Percentiles rank a stretch among this genome's conserved stretches.
phyloP scores from a whole-genome alignment of 2,888 invertebrate genomes.

The Phorcus lineatus region DNA sequence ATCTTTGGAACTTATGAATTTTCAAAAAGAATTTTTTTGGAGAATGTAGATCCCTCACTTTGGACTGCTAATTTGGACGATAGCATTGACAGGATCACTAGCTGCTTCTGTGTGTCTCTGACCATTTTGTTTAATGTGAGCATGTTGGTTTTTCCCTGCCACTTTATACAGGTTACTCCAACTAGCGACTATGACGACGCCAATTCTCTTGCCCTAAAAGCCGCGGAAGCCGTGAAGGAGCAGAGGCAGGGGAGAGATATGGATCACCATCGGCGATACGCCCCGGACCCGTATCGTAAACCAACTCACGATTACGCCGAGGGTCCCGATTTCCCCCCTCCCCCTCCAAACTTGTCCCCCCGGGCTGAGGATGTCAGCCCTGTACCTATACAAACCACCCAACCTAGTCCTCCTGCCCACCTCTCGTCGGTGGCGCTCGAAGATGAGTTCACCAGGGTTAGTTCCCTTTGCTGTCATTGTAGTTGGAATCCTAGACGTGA shows the following conservation, averaged over 20 bases:
- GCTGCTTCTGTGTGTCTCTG: slow-evolving; percentile 18
- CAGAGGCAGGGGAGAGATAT: slow-evolving; percentile 47
- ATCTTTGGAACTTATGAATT: no score
- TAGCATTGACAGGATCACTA: neutral
- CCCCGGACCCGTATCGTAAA: slow-evolving; percentile 24
- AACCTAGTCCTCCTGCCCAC: slow-evolving; percentile 49
- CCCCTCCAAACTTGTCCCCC: slow-evolving; percentile 20
- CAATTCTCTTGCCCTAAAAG: slow-evolving; percentile 55
- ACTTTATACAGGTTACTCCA: neutral
- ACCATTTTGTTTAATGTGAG: slow-evolving; percentile 17
- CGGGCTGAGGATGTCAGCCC: neutral
- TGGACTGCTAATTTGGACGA: no score
- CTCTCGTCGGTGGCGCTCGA: slow-evolving; percentile 43
- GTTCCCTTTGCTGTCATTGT: slow-evolving; percentile 38
- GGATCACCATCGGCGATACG: slow-evolving; percentile 25
- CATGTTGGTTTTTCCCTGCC: slow-evolving; percentile 19
- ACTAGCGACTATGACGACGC: slow-evolving; percentile 49
- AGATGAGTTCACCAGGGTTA: slow-evolving; percentile 72
- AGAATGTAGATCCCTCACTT: no score
- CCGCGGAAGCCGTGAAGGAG: slow-evolving; percentile 61
- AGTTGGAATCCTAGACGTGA: slow-evolving; percentile 1
- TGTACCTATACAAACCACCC: neutral
- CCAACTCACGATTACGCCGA: slow-evolving; percentile 22
- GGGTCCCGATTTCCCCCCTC: slow-evolving; percentile 13
- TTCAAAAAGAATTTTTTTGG: no score